A percentile compares a stretch with the other conserved stretches of the same genome.
These are phyloP conservation scores for Drosophila rellima DNA, from an alignment of 2,888 invertebrate genomes.

Conservation along the genomic window DNA sequence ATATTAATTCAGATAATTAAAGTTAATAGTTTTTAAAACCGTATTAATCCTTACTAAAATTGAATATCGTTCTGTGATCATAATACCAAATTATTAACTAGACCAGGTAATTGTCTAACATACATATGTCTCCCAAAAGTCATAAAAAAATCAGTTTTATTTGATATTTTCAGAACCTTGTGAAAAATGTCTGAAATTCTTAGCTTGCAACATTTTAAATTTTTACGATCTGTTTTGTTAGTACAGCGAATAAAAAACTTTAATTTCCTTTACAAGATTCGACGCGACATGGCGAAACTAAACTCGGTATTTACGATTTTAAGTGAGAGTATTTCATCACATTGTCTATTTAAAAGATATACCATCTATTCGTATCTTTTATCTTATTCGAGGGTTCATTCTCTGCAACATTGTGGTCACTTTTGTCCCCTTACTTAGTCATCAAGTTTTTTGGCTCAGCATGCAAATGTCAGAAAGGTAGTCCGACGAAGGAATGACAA, in stretches of 20 bases:
- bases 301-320: slow-evolving; percentile 6
- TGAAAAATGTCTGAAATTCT: neutral
- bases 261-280: slow-evolving; percentile 13
- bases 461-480: slow-evolving; percentile 60
- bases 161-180: neutral
- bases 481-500: slow-evolving; percentile 27
- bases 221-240: neutral
- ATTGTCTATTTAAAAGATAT: slow-evolving; percentile 24
- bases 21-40: too few species aligned
- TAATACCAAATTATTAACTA: too few species aligned
- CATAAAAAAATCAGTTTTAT: neutral
- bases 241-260: neutral
- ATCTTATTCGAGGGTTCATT: neutral
- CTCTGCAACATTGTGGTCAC: slow-evolving; percentile 41
- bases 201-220: neutral
- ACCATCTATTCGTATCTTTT: slow-evolving; percentile 5
- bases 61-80: too few species aligned
- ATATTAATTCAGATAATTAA: too few species aligned
- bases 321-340: slow-evolving; percentile 10
- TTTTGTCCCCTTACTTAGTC: slow-evolving; percentile 6
- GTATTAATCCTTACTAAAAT: too few species aligned
- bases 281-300: neutral
- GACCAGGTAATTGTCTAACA: too few species aligned
- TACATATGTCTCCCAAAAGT: too few species aligned
- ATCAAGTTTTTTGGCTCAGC: slow-evolving; percentile 16